Evolutionary conservation across 2,888 invertebrate genomes (phyloP).

Genomic region (Cotesia congregata): DNA sequence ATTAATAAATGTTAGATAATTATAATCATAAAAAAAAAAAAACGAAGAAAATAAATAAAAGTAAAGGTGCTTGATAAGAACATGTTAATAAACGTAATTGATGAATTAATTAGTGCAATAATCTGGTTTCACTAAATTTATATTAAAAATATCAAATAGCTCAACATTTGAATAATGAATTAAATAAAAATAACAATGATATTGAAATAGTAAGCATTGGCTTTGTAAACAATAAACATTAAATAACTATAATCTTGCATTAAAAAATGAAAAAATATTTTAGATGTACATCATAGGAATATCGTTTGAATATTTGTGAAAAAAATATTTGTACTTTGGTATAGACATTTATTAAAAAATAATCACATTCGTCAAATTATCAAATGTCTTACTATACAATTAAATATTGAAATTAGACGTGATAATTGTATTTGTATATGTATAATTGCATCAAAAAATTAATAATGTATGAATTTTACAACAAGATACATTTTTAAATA

Average conservation of each 20-base stretch:
- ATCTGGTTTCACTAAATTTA: conserved; percentile 36
- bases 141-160: background rate
- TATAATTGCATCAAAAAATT: conserved; percentile 26
- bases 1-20: conserved; percentile 8
- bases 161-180: background rate
- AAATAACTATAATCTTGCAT: background rate
- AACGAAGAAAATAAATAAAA: background rate
- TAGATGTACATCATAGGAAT: conserved; percentile 22
- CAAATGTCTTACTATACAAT: background rate
- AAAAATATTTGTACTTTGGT: conserved; percentile 60
- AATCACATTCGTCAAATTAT: conserved; percentile 38
- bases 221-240: background rate
- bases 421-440: conserved; percentile 32
- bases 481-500: conserved; percentile 21
- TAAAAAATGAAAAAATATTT: conserved; percentile 28
- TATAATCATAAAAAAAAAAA: background rate
- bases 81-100: background rate
- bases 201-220: background rate
- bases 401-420: conserved; percentile 46
- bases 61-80: background rate
- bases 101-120: conserved; percentile 41
- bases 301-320: conserved; percentile 41
- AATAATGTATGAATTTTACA: conserved; percentile 24
- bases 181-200: background rate
- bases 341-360: conserved; percentile 52